phyloP scores from a whole-genome alignment of 2,888 invertebrate genomes.

The Trachelus stipa region DNA sequence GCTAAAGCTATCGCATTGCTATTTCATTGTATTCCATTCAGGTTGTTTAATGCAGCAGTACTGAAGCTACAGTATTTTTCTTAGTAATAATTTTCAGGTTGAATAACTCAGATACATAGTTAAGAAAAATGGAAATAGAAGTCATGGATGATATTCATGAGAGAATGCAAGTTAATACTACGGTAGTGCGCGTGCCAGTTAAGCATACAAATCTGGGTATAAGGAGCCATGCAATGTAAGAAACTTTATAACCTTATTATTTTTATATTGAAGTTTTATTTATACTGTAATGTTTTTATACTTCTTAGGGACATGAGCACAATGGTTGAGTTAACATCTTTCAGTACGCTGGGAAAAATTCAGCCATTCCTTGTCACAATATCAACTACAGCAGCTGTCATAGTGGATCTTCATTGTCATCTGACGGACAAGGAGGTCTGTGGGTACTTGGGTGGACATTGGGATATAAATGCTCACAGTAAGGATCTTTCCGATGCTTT shows the following conservation, averaged over 20 bases:
- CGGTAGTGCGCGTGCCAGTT: conserved; percentile 60
- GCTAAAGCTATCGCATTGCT: too few relatives aligned
- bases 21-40: too few relatives aligned
- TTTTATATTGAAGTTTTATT: neutral
- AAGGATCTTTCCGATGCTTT: conserved; percentile 64
- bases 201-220: conserved; percentile 65
- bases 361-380: conserved; percentile 93
- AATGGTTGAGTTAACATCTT: conserved; percentile 89
- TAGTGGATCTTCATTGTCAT: conserved; percentile 95
- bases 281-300: neutral
- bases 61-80: too few relatives aligned
- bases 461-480: conserved; percentile 96
- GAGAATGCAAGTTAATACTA: conserved; percentile 25
- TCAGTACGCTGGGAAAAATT: conserved; percentile 87
- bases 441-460: conserved; percentile 95
- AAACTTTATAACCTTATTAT: neutral
- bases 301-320: conserved; percentile 86
- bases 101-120: too few relatives aligned
- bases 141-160: neutral
- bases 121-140: neutral
- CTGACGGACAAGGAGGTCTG: conserved; percentile 93
- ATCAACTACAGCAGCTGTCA: conserved; percentile 85
- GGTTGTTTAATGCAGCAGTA: too few relatives aligned
- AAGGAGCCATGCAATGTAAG: conserved; percentile 63
- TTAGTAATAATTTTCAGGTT: too few relatives aligned